Evolutionary conservation across 1,140 invertebrate genomes (phyloP), one percentile per base, ranked within the genome.

Genomic region (Drosophila watanabei): DNA sequence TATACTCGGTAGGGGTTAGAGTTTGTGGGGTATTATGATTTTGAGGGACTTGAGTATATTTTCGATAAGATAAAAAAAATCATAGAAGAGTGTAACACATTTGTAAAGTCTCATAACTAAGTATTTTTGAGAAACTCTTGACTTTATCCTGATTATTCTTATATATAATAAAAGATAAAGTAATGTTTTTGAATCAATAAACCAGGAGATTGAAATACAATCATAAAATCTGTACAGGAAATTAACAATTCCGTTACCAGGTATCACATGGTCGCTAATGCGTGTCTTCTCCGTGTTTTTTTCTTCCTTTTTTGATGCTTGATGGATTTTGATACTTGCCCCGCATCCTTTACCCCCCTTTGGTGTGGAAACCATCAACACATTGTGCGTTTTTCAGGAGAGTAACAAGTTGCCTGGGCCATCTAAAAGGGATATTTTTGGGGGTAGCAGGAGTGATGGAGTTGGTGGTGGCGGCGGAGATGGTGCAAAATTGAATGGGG

Each of bases 241-340:
- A 37, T 56, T 24, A 24, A 13, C 33, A 37, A 37, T 16, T 35
- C 18, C 33, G 13, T 37, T 24, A 56, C 33, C 52, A 37, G 52
- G 52, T 56, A 56, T 56, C 20, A 11, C 20, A 56, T 24, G 24
- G 52, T 56, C 52, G 52, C 52, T 56, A 24, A 56, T 37, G 30
- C n/a, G 51, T 14, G 18, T 32, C 4, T 54, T 54, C 18, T 14
- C 10, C 4, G 7, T 0, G 2, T 16, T 30, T 41, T 46, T 28
- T 71, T 39, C 33, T 33, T 13, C n/a, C 11, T 43, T 48, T 75
- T 32, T 46, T 43, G n/a, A 28, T 57, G 70, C 30, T 70, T 90
- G 82, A 86, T 90, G 86, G 79, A 85, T 90, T 85, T 85, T 85
- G 75, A 76, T 78, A 78, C 78, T 39, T 14, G 10, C 20, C 9